Evolutionary conservation across 2,113 vertebrate species (phyloP).

Genomic region (Eulemur macaco): DNA sequence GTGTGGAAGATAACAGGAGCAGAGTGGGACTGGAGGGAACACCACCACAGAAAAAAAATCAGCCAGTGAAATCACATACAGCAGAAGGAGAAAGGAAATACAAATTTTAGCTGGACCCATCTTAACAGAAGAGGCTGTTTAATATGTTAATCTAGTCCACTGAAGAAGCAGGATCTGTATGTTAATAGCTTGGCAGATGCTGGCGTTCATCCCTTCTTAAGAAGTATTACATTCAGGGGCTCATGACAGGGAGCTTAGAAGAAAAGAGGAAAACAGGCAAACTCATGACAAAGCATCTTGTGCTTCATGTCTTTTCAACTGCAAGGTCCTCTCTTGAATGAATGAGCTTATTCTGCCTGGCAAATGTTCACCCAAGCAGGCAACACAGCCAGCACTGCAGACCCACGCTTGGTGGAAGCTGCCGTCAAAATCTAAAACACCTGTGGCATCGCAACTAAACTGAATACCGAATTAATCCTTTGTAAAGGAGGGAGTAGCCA

Average conservation of each 20-base stretch:
- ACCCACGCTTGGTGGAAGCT: neutral
- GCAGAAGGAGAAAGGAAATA: slow-evolving; percentile 1
- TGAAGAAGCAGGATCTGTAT: slow-evolving; percentile 21
- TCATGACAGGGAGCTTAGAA: neutral
- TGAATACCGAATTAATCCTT: slow-evolving; percentile 47
- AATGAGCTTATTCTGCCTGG: slow-evolving; percentile 28
- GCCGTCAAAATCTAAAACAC: neutral
- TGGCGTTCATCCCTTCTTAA: neutral
- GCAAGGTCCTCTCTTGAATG: neutral
- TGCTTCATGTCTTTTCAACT: neutral
- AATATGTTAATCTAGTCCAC: neutral
- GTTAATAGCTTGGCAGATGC: slow-evolving; percentile 30
- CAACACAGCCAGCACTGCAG: slow-evolving; percentile 21
- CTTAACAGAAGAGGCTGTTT: slow-evolving; percentile 20
- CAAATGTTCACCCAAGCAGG: neutral
- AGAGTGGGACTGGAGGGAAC: neutral
- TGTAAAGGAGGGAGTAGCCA: slow-evolving; percentile 13
- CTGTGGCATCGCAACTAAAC: neutral
- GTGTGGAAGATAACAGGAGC: neutral
- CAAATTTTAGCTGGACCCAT: neutral
- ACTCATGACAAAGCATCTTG: neutral
- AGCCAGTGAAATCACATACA: neutral
- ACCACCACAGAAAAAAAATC: neutral
- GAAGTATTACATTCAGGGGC: neutral
- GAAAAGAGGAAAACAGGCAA: slow-evolving; percentile 18